A percentile compares a stretch with the other conserved stretches of the same genome.
Evolutionary conservation across 2,888 invertebrate species (phyloP).

Genomic region (Gordius sp.): DNA sequence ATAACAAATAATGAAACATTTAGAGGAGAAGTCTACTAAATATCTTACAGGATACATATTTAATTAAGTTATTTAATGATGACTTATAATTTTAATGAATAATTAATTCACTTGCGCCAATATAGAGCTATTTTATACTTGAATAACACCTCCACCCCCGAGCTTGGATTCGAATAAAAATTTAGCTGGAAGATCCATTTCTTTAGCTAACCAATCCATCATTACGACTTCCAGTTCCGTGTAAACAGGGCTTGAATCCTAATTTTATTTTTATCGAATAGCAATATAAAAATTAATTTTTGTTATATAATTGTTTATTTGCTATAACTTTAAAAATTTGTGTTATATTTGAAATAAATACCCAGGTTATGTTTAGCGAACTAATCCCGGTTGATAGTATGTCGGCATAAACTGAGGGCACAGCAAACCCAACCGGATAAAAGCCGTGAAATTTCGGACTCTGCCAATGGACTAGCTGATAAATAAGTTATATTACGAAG

Average conservation of each 20-base stretch:
- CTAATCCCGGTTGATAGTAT: slow-evolving; percentile 86
- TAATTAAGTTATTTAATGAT: too few species aligned
- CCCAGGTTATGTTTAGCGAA: slow-evolving; percentile 96
- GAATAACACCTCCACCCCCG: background rate
- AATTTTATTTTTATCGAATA: too few species aligned
- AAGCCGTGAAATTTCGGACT: slow-evolving; percentile 95
- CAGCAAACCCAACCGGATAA: slow-evolving; percentile 87
- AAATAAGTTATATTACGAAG: too few species aligned
- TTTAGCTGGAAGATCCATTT: slow-evolving; percentile 44
- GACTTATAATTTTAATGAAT: too few species aligned
- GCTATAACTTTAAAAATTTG: too few species aligned
- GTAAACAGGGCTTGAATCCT: slow-evolving; percentile 32
- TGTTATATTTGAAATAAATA: too few species aligned
- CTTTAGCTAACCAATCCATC: slow-evolving; percentile 32
- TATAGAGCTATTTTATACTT: slow-evolving; percentile 2
- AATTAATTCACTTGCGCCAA: too few species aligned
- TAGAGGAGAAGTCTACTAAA: too few species aligned
- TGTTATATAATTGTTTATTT: too few species aligned
- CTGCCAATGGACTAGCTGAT: slow-evolving; percentile 88
- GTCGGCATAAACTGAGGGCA: slow-evolving; percentile 80
- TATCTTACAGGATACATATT: too few species aligned
- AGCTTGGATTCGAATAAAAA: background rate
- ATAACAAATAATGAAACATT: too few species aligned
- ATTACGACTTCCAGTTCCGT: slow-evolving; percentile 31
- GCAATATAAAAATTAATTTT: too few species aligned